Conservation (phyloP, 2,113 vertebrate genomes). For the Cyphomyrus discorhynchus region DNA sequence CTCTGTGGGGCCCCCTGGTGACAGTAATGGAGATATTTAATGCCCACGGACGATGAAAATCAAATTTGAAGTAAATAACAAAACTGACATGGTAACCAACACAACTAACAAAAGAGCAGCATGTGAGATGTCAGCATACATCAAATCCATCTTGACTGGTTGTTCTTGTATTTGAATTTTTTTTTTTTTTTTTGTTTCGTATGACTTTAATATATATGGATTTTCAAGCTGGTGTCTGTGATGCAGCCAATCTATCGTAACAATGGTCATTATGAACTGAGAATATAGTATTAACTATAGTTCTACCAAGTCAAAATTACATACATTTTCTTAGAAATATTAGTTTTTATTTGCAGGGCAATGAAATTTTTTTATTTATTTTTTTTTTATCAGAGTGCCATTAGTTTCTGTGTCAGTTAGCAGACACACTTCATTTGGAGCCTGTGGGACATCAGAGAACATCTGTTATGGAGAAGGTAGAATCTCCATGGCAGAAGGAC, state of each 20-base stretch:
- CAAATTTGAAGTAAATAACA: not conserved
- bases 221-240: not conserved
- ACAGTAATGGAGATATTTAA: not conserved
- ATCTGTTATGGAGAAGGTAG: conserved; percentile 46
- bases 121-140: not conserved
- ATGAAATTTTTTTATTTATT: not conserved
- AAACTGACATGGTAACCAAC: not conserved
- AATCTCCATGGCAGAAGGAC: conserved; percentile 39
- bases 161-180: not conserved
- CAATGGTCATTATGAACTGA: not conserved
- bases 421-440: conserved; percentile 36
- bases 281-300: not conserved
- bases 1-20: conserved; percentile 1
- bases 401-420: conserved; percentile 39
- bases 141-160: not conserved
- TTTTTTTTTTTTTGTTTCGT: not conserved
- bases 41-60: not conserved
- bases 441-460: conserved; percentile 40
- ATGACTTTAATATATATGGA: not conserved
- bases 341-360: not conserved
- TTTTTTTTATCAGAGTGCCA: conserved; percentile 1
- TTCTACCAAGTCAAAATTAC: not conserved
- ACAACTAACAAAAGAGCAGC: not conserved
- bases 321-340: not conserved
- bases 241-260: not conserved